Evolutionary conservation across 1,140 invertebrate species (phyloP).

Genomic region (Thaumetopoea pityocampa): DNA sequence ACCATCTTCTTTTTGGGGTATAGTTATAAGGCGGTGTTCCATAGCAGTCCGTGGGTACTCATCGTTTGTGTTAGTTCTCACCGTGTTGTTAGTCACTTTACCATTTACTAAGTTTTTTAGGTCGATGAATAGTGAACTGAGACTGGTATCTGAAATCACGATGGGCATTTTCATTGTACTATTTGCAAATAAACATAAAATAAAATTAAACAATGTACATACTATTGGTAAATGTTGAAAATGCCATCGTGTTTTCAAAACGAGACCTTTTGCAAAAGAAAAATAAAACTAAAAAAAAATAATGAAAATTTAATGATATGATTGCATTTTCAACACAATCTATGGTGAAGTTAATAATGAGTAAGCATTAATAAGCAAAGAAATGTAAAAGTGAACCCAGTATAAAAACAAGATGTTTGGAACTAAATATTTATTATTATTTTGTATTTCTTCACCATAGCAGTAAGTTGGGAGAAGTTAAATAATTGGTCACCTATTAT

Average conservation of each 20-base stretch:
- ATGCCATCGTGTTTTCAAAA: conserved; percentile 74
- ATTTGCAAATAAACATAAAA: conserved; percentile 27
- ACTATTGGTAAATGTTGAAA: conserved; percentile 65
- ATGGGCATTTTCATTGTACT: conserved; percentile 68
- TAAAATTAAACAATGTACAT: conserved; percentile 19
- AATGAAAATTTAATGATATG: conserved; percentile 58
- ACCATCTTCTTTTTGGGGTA: conserved; percentile 73
- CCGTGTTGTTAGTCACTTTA: conserved; percentile 51
- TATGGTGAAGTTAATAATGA: conserved; percentile 24
- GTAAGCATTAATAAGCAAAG: conserved; percentile 41
- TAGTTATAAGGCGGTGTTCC: conserved; percentile 66
- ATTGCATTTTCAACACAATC: conserved; percentile 76
- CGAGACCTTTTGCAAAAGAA: conserved; percentile 56
- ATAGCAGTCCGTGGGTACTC: conserved; percentile 43
- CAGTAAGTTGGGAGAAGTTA: too few species aligned
- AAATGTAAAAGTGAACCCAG: too few species aligned
- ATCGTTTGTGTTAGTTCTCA: conserved; percentile 41
- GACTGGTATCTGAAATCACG: conserved; percentile 72
- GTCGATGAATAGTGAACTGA: conserved; percentile 66
- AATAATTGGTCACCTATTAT: too few species aligned
- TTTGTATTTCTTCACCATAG: too few species aligned
- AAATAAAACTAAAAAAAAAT: conserved; percentile 45
- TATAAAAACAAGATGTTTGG: too few species aligned
- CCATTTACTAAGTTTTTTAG: conserved; percentile 70
- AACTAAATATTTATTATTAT: too few species aligned